phyloP scores from a whole-genome alignment of 2,888 invertebrate genomes.

The Elmis aenea region DNA sequence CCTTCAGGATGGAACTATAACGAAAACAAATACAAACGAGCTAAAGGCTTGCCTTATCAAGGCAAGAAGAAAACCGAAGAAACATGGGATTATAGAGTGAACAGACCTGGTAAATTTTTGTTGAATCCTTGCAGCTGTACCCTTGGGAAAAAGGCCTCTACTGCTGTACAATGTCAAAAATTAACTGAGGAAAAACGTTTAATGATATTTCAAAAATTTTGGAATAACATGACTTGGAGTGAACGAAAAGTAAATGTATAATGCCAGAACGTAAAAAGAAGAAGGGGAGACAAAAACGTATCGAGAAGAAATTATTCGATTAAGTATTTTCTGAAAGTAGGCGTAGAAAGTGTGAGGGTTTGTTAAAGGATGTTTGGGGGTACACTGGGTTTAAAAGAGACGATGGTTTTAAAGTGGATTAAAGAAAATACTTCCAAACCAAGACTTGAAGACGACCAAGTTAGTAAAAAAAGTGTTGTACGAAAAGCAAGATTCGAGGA shows the following conservation, averaged over 20 bases:
- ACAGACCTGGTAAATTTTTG: too few species aligned
- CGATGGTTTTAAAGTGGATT: constrained; percentile 3
- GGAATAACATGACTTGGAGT: too few species aligned
- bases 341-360: not conserved
- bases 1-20: constrained; percentile 1
- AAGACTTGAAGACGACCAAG: too few species aligned
- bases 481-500: too few species aligned
- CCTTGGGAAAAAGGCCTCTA: too few species aligned
- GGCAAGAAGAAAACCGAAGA: constrained; percentile 1
- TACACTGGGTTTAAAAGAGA: constrained; percentile 1
- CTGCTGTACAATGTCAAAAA: too few species aligned
- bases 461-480: too few species aligned
- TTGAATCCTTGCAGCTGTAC: too few species aligned
- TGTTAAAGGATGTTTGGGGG: constrained; percentile 2
- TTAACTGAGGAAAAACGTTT: too few species aligned
- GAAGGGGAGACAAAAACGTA: not conserved
- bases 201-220: too few species aligned
- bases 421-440: constrained; percentile 1
- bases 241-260: not conserved
- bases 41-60: constrained; percentile 2
- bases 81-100: too few species aligned
- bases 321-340: constrained; percentile 1
- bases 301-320: constrained; percentile 1
- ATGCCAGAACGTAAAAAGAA: not conserved
- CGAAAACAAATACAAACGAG: constrained; percentile 1